Evolutionary conservation across 2,113 vertebrate species (phyloP), one percentile per base, ranked within the genome.

Genomic region (Melanerpes aurifrons): DNA sequence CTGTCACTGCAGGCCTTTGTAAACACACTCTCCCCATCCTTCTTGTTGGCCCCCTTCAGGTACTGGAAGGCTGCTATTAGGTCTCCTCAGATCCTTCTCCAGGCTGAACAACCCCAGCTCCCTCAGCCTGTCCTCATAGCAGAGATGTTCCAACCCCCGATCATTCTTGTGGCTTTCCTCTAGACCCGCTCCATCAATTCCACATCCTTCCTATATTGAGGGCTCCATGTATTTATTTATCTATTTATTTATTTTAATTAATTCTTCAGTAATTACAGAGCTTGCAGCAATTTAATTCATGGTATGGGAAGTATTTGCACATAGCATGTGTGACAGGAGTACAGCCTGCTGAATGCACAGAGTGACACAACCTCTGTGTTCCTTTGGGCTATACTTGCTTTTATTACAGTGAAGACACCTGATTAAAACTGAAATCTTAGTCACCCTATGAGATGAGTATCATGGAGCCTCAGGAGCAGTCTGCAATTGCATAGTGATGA

Each of bases 341-440:
- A 70, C 0, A 13, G 76, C 73, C 62, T 89, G 28, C 28, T 4
- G 6, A 81, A 75, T 15, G 57, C 37, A 78, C 57, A 85, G 50
- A 53, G 18, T 0, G 0, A 69, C 66, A 56, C 35, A 86, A 86
- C 11, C 78, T 88, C 78, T 7, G 11, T 11, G 0, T 78, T 91
- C 56, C 90, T 95, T 35, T 59, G 56, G 79, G 89, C 89, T 95
- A 50, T 53, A 31, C 67, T n/a, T 91, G 68, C 64, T 88, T 95
- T 87, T 75, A 18, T 62, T 69, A 28, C 25, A 53, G 56, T 61
- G 72, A 80, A 76, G 76, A 50, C 67, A 83, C 56, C 75, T 74
- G 64, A 88, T 81, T 88, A 76, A 72, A 93, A 71, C 48, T 35
- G 84, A 94, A 95, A 67, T 68, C 85, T 69, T 62, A 50, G 89